These are phyloP conservation scores for Drosophila demipolita DNA, from an alignment of 2,888 invertebrate genomes.

Conservation along the genomic window DNA sequence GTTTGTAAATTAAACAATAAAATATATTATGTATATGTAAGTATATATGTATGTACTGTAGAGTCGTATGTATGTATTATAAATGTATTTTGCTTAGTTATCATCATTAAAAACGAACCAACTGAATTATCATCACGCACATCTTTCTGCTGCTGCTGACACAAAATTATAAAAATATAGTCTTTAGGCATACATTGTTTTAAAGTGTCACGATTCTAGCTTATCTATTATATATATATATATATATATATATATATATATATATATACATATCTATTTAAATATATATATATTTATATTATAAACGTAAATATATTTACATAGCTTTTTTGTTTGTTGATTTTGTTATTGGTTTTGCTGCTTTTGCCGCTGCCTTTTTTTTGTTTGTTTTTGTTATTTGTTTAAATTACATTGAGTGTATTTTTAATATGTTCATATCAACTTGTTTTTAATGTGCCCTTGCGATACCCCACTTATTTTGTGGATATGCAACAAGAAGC, in stretches of 20 bases:
- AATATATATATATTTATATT: conserved; percentile 16
- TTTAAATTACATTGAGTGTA: conserved; percentile 56
- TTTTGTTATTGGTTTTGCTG: conserved; percentile 44
- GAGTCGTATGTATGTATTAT: conserved; percentile 44
- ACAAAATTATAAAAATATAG: conserved; percentile 78
- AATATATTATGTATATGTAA: conserved; percentile 45
- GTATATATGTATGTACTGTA: conserved; percentile 42
- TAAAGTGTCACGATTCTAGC: conserved; percentile 49
- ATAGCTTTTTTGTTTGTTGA: conserved; percentile 26
- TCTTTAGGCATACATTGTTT: conserved; percentile 59
- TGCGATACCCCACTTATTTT: conserved; percentile 59
- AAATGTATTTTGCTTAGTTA: conserved; percentile 48
- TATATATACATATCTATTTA: conserved; percentile 13
- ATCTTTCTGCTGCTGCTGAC: conserved; percentile 49
- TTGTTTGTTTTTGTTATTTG: conserved; percentile 29
- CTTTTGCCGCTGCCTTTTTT: conserved; percentile 56
- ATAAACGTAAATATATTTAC: conserved; percentile 72
- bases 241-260: conserved; percentile 28
- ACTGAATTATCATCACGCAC: conserved; percentile 58
- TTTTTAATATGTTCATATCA: conserved; percentile 27
- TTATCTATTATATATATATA: no score
- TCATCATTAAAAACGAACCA: conserved; percentile 59
- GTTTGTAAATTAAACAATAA: conserved; percentile 70
- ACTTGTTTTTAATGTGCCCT: conserved; percentile 32
- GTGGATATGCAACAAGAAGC: conserved; percentile 57